Evolutionary conservation across 2,888 invertebrate species (phyloP), one percentile per base, ranked within the genome.

Genomic region (Agrotis clavis): DNA sequence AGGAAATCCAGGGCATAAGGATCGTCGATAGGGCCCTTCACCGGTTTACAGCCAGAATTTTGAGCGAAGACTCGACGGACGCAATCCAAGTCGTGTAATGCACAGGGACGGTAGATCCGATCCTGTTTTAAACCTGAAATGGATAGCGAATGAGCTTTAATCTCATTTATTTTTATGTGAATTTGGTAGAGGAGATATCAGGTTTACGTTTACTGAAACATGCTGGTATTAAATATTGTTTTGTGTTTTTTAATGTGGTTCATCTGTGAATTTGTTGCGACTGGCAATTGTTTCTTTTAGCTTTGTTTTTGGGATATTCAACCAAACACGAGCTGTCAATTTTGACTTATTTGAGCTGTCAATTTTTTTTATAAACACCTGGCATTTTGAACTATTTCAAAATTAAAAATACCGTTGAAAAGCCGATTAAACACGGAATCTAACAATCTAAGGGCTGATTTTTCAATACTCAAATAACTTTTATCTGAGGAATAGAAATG

Each of bases 171-270:
- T 53, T 57, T 4, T 4, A 61, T 41, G 47, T 62, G 19, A 59
- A 72, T 60, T 60, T 73, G 19, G 74, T 76, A 51, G 16, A 2
- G 11, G 50, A 45, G 45, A 50, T 73, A 72, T 79, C 53, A 73
- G 64, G 74, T 79, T 73, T 50, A 59, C 63, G 79, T 64, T 79
- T 72, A 50, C 59, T 45, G 14, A 60, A 76, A 79, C 75, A 79
- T 73, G 60, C 50, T 60, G 48, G 53, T 75, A 79, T 79, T 75
- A 63, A 62, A 63, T 59, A 21, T 62, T 60, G 30, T 51, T 63
- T 56, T 71, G 76, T 76, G 71, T 71, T 60, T 79, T 79, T 64
- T 79, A 53, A 67, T 45, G 18, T 25, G 59, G 18, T 71, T 63
- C 48, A 45, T 71, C 41, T 35, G 21, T 21, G 21, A n/a, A 63